phyloP scores from a whole-genome alignment of 2,888 invertebrate genomes.

The Cerceris ruficornis region DNA sequence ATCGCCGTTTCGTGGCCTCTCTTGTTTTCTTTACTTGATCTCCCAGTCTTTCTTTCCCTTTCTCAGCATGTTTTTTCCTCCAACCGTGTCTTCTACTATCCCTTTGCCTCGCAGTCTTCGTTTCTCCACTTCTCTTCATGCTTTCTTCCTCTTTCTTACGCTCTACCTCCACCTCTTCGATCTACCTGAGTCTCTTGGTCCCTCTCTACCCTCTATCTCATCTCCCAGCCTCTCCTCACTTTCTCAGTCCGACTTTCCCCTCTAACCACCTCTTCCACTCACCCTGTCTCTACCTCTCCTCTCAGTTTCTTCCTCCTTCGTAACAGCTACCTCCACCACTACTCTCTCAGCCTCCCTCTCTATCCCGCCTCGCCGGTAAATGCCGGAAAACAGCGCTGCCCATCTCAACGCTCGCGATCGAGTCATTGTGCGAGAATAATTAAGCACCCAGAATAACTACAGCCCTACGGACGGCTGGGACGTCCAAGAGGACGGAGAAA shows the following conservation, averaged over 20 bases:
- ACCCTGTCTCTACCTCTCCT: constrained; percentile 1
- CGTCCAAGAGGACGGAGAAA: not conserved
- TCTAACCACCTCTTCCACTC: too few relatives aligned
- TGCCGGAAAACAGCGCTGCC: constrained; percentile 7
- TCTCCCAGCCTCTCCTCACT: too few relatives aligned
- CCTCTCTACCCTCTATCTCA: too few relatives aligned
- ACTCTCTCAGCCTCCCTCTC: too few relatives aligned
- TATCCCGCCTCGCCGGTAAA: not conserved
- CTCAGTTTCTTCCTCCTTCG: too few relatives aligned
- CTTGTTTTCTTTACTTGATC: not conserved
- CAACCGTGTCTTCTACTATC: not conserved
- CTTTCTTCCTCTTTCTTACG: too few relatives aligned
- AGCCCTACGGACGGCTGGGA: not conserved
- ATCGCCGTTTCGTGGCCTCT: too few relatives aligned
- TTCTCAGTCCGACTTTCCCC: too few relatives aligned
- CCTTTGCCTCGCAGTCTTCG: not conserved
- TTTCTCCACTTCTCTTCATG: too few relatives aligned
- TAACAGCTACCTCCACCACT: too few relatives aligned
- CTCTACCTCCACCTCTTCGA: too few relatives aligned
- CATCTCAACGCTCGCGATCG: constrained; percentile 42
- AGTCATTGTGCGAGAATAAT: constrained; percentile 58
- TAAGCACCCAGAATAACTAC: constrained; percentile 61
- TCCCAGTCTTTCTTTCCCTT: constrained; percentile 6
- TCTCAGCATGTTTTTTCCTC: not conserved
- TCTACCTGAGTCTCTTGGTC: too few relatives aligned